phyloP scores from a whole-genome alignment of 2,888 invertebrate genomes.

The Tiphia femorata region DNA sequence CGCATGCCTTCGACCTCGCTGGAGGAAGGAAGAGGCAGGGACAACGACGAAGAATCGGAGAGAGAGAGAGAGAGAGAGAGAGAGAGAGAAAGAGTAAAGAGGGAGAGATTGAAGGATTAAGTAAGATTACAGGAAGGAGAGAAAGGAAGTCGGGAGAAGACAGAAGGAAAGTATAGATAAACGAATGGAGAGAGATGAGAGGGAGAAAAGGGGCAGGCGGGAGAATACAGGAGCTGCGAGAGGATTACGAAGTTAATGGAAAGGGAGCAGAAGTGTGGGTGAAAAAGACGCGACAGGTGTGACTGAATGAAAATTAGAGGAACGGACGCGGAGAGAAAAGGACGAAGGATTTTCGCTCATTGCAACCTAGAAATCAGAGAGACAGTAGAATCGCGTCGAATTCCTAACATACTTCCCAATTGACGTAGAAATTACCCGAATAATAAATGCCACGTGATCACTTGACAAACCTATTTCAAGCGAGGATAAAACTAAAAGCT shows the following conservation, averaged over 20 bases:
- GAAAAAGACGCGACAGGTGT: no score
- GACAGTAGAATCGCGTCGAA: no score
- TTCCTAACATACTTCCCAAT: no score
- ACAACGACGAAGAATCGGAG: constrained; percentile 10
- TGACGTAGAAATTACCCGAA: no score
- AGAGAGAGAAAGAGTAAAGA: constrained; percentile 4
- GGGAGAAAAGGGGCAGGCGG: constrained; percentile 17
- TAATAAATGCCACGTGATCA: no score
- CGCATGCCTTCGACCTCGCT: constrained; percentile 42
- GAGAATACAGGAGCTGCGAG: constrained; percentile 7
- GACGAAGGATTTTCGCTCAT: no score
- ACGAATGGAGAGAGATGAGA: constrained; percentile 44
- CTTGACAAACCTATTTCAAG: no score
- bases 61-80: constrained; percentile 23
- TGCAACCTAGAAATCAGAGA: no score
- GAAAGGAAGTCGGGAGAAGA: constrained; percentile 7
- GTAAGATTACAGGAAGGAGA: not conserved
- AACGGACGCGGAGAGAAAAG: no score
- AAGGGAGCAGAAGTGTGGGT: no score
- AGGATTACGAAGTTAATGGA: not conserved
- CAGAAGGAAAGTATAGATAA: constrained; percentile 1
- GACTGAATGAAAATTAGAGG: no score
- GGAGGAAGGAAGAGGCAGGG: constrained; percentile 5
- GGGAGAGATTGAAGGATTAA: not conserved
- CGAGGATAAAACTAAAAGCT: no score